Base-by-base conservation (phyloP, 1,140 invertebrate genomes). In the Aphaenogaster floridana region DNA sequence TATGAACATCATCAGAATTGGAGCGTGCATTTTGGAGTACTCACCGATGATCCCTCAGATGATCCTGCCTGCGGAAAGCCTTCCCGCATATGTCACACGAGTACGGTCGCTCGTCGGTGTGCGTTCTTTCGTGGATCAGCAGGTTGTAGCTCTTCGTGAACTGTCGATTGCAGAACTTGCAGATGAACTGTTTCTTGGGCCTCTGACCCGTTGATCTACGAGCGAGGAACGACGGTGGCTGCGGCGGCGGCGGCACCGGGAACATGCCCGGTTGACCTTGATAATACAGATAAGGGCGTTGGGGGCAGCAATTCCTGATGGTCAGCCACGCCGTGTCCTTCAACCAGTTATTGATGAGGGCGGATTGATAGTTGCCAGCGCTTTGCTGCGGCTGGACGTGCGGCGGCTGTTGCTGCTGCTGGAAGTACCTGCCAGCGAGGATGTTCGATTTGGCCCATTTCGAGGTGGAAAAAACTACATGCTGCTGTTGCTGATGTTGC, bases 111-210 rank as follows among this genome's bases (percentile, higher is more conserved):
- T 99, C 99, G 93, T 99, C 98, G 0, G 99, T 99, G 93, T 99
- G 99, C 0, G 99, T 99, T 69, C 99, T 96, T 93, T 99, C 98
- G 94, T 99, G 98, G 52, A 99, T 99, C 64, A 99, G 96, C 72
- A 99, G 96, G 94, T 99, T 99, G 96, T 99, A 99, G 59, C 98
- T 99, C 94, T 99, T 99, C 63, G 99, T 99, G 94, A 99, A 99
- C 87, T 99, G 98, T 1, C 99, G 96, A 91, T 98, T 97, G 95
- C 99, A 99, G 94, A 98, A 99, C 94, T 98, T 98, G 96, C 99
- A 99, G 92, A 99, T 99, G 94, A 99, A 99, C 94, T 99, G 98
- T 92, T 99, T 99, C 96, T 99, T 99, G 1, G 97, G 97, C 68
- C 97, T 95, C 3, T 97, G 96, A 48, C 97, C 97, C 0, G 96